Base-by-base conservation (phyloP, 2,888 invertebrate species). In the Phorcus lineatus region DNA sequence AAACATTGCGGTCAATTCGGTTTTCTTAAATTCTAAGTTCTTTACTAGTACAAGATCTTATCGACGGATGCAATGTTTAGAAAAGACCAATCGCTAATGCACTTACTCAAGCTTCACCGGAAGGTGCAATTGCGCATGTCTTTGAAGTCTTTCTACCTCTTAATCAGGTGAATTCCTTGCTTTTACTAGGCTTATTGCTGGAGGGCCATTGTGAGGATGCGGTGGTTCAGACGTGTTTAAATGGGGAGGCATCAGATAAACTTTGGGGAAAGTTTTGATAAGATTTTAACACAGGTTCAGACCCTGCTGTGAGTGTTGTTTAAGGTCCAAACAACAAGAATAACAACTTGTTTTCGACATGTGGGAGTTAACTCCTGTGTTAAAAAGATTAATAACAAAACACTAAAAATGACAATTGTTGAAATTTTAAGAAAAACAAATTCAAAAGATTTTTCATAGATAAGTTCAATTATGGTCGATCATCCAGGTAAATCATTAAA, bases 191-290 rank as follows among this genome's bases (percentile, higher is more conserved):
- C n/a, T 17, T 9, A 19, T 36, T 17, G 70, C 70, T 70, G 4
- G 31, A 36, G 70, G 70, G 36, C 4, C 19, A 70, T 31, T 19
- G 11, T 36, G 40, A 36, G 70, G 36, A 70, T 40, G 40, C n/a
- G 28, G n/a, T 31, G n/a, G 70, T 70, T 70, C 70, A 70, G 36
- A n/a, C 70, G 19, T 70, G 70, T 70, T 40, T 70, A 70, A 70
- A 36, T 40, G 19, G 11, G 19, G 70, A 70, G 19, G 17, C 19
- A 36, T 36, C 40, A 70, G 70, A 70, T 70, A 70, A 70, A 70
- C 70, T 31, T 70, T 70, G 31, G 70, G 28, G 40, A 17, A 70
- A 31, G 19, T 40, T 31, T 70, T 36, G 70, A 36, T 70, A 31
- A 70, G 19, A 36, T 70, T 36, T 28, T 70, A 36, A 70, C 31